Conservation (phyloP, 2,888 invertebrate genomes). For the Chrysolina haemoptera region DNA sequence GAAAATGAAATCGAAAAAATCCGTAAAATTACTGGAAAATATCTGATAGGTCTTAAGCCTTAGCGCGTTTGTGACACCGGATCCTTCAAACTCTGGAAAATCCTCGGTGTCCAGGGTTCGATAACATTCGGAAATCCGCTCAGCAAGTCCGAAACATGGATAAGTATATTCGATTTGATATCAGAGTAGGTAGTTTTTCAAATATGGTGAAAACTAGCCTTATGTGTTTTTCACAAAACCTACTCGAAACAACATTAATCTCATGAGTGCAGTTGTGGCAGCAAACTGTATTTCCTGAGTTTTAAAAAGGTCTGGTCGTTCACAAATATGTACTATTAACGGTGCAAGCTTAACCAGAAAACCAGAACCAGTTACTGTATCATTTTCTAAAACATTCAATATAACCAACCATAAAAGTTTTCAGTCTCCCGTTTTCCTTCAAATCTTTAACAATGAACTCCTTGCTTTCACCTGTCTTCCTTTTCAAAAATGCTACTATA, state of each 20-base stretch:
- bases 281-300: slow-evolving; percentile 76
- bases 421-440: too few species aligned
- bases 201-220: slow-evolving; percentile 89
- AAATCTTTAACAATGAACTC: too few species aligned
- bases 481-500: too few species aligned
- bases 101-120: slow-evolving; percentile 92
- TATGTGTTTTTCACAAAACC: slow-evolving; percentile 80
- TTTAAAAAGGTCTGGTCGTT: slow-evolving; percentile 76
- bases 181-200: slow-evolving; percentile 80
- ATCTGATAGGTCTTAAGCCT: too few species aligned
- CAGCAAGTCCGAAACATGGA: slow-evolving; percentile 89
- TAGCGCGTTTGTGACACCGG: too few species aligned
- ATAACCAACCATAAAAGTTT: too few species aligned
- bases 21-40: too few species aligned
- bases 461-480: too few species aligned
- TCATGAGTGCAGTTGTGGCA: slow-evolving; percentile 78
- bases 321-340: slow-evolving; percentile 73
- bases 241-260: slow-evolving; percentile 85
- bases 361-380: slow-evolving; percentile 71
- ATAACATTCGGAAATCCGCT: slow-evolving; percentile 92
- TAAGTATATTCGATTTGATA: slow-evolving; percentile 87
- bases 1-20: too few species aligned
- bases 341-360: slow-evolving; percentile 73
- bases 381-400: slow-evolving; percentile 79
- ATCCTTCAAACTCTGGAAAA: slow-evolving; percentile 91